Evolutionary conservation across 1,140 invertebrate species (phyloP).

Genomic region (Antheraea pernyi): DNA sequence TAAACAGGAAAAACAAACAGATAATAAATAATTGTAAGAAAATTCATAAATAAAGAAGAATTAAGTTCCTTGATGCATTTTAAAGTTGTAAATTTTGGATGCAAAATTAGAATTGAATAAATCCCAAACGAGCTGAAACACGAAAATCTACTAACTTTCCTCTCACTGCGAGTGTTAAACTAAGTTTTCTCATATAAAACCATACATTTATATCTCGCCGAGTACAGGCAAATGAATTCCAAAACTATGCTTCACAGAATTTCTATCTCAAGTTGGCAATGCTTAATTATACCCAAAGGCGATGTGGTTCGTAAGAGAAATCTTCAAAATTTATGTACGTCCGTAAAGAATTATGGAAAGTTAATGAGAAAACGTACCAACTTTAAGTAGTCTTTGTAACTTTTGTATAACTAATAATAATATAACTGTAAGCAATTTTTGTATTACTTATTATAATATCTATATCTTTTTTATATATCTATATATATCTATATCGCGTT

Average conservation of each 20-base stretch:
- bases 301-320: background rate
- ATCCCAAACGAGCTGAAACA: background rate
- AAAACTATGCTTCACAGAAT: constrained; percentile 1
- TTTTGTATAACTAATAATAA: too few species aligned
- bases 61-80: background rate
- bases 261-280: background rate
- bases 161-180: background rate
- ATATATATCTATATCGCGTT: too few species aligned
- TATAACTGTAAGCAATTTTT: too few species aligned
- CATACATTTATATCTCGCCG: constrained; percentile 8
- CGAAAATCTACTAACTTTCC: background rate
- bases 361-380: background rate
- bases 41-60: background rate
- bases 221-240: constrained; percentile 7
- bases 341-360: background rate
- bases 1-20: too few species aligned
- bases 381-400: too few species aligned
- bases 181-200: constrained; percentile 14
- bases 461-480: too few species aligned
- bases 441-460: too few species aligned
- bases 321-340: background rate
- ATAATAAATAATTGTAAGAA: too few species aligned
- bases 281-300: background rate
- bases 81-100: background rate
- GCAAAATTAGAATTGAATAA: constrained; percentile 1